Conservation (phyloP, 2,113 vertebrate genomes). For the Anarrhichthys ocellatus region DNA sequence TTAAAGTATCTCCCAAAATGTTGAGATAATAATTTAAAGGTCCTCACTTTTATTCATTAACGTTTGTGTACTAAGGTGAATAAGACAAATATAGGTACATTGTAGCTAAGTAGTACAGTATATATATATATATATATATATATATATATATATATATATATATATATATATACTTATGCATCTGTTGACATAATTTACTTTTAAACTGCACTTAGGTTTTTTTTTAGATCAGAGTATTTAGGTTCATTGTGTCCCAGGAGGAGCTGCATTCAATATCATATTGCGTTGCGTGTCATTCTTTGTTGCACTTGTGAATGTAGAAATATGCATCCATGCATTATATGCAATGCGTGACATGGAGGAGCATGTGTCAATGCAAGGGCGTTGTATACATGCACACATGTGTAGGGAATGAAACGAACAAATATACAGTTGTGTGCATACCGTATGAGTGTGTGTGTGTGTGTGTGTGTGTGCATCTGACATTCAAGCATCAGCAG, state of each 20-base stretch:
- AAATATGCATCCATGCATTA: slow-evolving; percentile 34
- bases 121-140: background rate
- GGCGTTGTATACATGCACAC: slow-evolving; percentile 32
- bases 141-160: too few relatives aligned
- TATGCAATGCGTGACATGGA: slow-evolving; percentile 30
- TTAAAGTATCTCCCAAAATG: background rate
- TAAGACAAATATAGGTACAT: background rate
- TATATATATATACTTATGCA: background rate
- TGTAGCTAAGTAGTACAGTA: background rate
- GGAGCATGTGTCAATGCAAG: slow-evolving; percentile 45
- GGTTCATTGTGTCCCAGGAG: background rate
- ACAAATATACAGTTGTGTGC: slow-evolving; percentile 60
- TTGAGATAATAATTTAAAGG: background rate
- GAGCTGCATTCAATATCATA: background rate
- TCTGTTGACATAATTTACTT: background rate
- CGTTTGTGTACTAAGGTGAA: too few relatives aligned
- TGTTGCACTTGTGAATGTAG: slow-evolving; percentile 20
- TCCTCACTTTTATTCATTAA: background rate
- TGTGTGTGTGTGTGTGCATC: slow-evolving; percentile 41
- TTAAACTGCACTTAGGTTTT: background rate
- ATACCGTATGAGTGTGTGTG: slow-evolving; percentile 30
- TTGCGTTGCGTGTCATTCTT: background rate
- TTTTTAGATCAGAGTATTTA: background rate
- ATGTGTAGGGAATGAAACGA: slow-evolving; percentile 65
- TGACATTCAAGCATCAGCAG: slow-evolving; percentile 81